Conservation (phyloP, 2,797 vertebrate genomes). For the Amniataba percoides region DNA sequence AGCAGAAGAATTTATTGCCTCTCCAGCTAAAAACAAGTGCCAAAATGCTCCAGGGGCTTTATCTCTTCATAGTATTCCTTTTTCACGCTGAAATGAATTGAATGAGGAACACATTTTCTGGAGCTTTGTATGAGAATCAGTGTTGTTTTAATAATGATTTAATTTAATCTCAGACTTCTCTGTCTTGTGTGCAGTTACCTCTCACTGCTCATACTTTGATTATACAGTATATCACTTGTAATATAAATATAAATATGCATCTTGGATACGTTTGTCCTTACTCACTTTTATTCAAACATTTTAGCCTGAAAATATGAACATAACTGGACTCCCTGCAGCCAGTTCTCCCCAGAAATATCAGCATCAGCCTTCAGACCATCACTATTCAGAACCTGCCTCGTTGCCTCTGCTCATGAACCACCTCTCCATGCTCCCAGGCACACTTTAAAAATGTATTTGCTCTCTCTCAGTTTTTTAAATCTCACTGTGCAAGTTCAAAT, state of each 20-base stretch:
- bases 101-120: neutral
- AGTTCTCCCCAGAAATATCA: neutral
- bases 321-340: neutral
- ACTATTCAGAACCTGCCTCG: conserved; percentile 4
- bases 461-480: conserved; percentile 7
- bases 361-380: conserved; percentile 8
- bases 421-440: conserved; percentile 3
- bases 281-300: neutral
- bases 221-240: neutral
- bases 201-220: neutral
- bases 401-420: conserved; percentile 3
- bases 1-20: neutral
- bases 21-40: neutral
- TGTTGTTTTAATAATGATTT: neutral
- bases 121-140: neutral
- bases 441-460: conserved; percentile 31
- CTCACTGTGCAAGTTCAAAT: neutral
- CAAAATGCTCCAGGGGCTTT: neutral
- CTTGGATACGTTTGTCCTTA: neutral
- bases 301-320: neutral
- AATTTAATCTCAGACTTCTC: neutral
- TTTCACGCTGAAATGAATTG: neutral
- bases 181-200: neutral
- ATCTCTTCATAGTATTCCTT: neutral
- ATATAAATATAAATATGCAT: neutral